Base-by-base conservation (phyloP, 2,888 invertebrate species). In the Ectropis crepuscularia region DNA sequence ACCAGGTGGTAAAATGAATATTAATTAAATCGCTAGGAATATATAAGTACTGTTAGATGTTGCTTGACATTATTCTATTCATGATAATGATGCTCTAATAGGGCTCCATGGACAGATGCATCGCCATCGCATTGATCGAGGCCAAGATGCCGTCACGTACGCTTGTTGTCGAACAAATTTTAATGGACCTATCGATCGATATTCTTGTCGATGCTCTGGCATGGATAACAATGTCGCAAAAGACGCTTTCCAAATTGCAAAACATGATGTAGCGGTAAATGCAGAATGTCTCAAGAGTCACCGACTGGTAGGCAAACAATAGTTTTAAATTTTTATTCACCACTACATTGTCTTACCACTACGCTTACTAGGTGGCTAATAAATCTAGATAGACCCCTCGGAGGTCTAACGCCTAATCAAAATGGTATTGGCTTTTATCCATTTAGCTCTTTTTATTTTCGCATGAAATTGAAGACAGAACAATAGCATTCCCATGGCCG, bases 111-210 rank as follows among this genome's bases (percentile, higher is more conserved):
- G 57, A 59, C 70, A 75, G 76, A 73, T 76, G 72, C 78, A 76
- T 74, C 63, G 65, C 62, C 55, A 68, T 72, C 59, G 57, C 51
- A 53, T 53, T 63, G 55, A 75, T 71, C 75, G 82, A 80, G 83
- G 84, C 71, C 81, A 69, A 72, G 77, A 86, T 86, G 75, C 85
- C 87, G 63, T 76, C 84, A 82, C 86, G 85, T 71, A 68, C 74
- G 74, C 66, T 73, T 70, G 74, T 80, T 83, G 82, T 79, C 79
- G 78, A 78, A 78, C 78, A 81, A 83, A 85, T 85, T 85, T 85
- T 84, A 85, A 86, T 85, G 79, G 75, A 70, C 70, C 61, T 73
- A 74, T 73, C 74, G 69, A 76, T 78, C 74, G 78, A 75, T 63
- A 79, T 78, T 76, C 74, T 74, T 69, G 75, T 71, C 76, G 69